Percentiles rank a stretch among this genome's conserved stretches.
Conservation (phyloP, 2,797 vertebrate species). For the Potorous gilbertii region DNA sequence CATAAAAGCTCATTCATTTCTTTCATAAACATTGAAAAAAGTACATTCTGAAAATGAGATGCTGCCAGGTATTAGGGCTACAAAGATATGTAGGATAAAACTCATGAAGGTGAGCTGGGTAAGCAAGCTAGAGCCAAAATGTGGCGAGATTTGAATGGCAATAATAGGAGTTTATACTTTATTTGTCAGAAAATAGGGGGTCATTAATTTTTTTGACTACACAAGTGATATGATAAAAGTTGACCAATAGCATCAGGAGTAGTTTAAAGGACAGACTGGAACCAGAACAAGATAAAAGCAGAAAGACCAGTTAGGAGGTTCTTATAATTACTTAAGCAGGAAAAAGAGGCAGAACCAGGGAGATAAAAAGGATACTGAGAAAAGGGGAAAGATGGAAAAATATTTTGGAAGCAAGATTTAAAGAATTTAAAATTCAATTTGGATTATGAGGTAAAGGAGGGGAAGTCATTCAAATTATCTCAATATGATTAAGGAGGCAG, state of each 20-base stretch:
- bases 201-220: neutral
- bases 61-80: neutral
- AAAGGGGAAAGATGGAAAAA: neutral
- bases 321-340: neutral
- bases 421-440: neutral
- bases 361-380: neutral
- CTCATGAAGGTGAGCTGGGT: neutral
- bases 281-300: neutral
- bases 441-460: neutral
- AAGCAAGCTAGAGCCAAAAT: neutral
- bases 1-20: neutral
- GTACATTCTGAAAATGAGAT: neutral
- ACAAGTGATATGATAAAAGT: neutral
- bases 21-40: neutral
- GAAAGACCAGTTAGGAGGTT: neutral
- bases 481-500: neutral
- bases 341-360: neutral
- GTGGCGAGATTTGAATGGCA: neutral
- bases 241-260: neutral
- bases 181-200: neutral
- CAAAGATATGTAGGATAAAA: neutral
- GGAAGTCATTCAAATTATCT: neutral
- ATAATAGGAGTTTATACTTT: neutral
- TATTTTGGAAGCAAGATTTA: neutral
- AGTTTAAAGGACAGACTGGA: neutral